These are phyloP conservation scores for Cyphomyrus discorhynchus DNA, from an alignment of 2,113 vertebrate species.

Conservation along the genomic window DNA sequence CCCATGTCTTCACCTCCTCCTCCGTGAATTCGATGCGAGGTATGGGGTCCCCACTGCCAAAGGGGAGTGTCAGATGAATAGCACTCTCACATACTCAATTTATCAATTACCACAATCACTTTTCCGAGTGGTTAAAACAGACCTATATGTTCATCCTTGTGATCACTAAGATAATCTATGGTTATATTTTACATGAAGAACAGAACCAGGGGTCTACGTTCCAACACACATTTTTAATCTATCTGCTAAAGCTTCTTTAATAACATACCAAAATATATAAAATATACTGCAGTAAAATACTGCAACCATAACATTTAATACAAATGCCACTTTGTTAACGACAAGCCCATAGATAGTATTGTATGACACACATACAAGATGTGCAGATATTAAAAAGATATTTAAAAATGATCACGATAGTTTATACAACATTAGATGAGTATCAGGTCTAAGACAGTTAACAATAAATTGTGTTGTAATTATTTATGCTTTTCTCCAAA, in stretches of 20 bases:
- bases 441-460: not conserved
- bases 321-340: not conserved
- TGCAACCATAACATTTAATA: not conserved
- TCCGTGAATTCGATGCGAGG: constrained; percentile 87
- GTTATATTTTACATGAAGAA: not conserved
- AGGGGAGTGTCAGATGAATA: not conserved
- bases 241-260: not conserved
- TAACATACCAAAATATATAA: not conserved
- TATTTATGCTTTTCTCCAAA: not conserved
- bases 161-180: not conserved
- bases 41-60: constrained; percentile 78
- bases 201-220: not conserved
- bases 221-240: not conserved
- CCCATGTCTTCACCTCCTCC: constrained; percentile 94
- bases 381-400: not conserved
- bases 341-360: not conserved
- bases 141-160: no score
- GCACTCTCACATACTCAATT: not conserved
- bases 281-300: not conserved
- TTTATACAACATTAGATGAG: not conserved
- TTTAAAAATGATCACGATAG: not conserved
- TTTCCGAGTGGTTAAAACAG: no score
- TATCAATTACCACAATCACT: not conserved
- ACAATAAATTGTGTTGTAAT: not conserved
- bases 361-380: not conserved